phyloP scores from a whole-genome alignment of 1,140 invertebrate genomes.

The Heliconius eleuchia region DNA sequence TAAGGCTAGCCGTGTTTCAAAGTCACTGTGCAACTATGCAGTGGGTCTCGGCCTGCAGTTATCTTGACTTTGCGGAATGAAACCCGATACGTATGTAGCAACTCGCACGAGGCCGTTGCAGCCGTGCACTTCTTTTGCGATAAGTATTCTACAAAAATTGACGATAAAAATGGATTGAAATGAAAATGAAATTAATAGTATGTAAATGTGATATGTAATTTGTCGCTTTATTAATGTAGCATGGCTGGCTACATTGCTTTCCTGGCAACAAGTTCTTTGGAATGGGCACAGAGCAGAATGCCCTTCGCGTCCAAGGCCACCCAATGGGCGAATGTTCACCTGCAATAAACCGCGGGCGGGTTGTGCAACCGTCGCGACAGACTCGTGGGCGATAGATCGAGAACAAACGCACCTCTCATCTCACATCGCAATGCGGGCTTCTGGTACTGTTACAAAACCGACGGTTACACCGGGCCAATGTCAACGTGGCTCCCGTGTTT shows the following conservation, averaged over 20 bases:
- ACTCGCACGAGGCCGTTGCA: conserved; percentile 63
- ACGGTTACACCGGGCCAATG: conserved; percentile 72
- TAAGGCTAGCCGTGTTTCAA: conserved; percentile 66
- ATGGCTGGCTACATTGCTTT: neutral
- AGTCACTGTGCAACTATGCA: conserved; percentile 61
- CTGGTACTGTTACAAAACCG: conserved; percentile 73
- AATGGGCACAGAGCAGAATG: conserved; percentile 48
- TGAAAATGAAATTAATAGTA: neutral
- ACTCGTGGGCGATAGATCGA: conserved; percentile 67
- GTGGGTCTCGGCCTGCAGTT: conserved; percentile 56
- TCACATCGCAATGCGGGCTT: conserved; percentile 67
- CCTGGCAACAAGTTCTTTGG: conserved; percentile 38
- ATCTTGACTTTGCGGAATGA: conserved; percentile 78
- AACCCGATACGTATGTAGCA: conserved; percentile 70
- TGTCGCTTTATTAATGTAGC: neutral
- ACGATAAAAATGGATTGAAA: neutral
- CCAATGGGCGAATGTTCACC: conserved; percentile 59
- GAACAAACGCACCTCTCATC: conserved; percentile 69
- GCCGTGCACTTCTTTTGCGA: conserved; percentile 34
- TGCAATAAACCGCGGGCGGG: conserved; percentile 51
- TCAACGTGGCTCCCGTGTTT: conserved; percentile 69
- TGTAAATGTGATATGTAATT: neutral
- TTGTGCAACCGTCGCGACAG: conserved; percentile 63
- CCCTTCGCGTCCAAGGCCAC: conserved; percentile 60
- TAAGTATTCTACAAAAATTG: neutral